Conservation (phyloP, 2,797 vertebrate genomes). For the Rhinatrema bivittatum region DNA sequence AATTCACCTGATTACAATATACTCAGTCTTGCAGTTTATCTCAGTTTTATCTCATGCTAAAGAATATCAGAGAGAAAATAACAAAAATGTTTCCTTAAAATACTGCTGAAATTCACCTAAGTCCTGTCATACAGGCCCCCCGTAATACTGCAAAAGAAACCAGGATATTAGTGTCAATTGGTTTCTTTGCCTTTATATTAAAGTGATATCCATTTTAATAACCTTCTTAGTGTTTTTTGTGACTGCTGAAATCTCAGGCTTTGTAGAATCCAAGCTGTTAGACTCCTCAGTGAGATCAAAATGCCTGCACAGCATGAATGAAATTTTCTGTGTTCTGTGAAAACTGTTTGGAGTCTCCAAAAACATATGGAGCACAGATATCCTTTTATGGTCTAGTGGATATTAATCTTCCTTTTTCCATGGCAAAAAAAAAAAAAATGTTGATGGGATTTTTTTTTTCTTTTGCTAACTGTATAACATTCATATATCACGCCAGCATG, state of each 20-base stretch:
- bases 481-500: constrained; percentile 15
- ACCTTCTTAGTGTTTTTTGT: constrained; percentile 38
- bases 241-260: constrained; percentile 41
- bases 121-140: too few relatives aligned
- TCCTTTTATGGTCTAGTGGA: constrained; percentile 35
- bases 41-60: too few relatives aligned
- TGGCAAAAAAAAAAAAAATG: constrained; percentile 9
- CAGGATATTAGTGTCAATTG: constrained; percentile 39
- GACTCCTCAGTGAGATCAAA: constrained; percentile 45
- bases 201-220: constrained; percentile 30
- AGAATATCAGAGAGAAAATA: too few relatives aligned
- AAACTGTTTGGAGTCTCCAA: constrained; percentile 38
- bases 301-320: constrained; percentile 37
- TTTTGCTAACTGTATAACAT: constrained; percentile 23
- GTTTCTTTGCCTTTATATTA: constrained; percentile 45
- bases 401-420: constrained; percentile 20
- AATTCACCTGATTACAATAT: too few relatives aligned
- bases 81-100: too few relatives aligned
- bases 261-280: constrained; percentile 27
- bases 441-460: constrained; percentile 30
- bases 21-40: too few relatives aligned
- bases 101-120: too few relatives aligned
- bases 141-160: too few relatives aligned
- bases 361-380: constrained; percentile 30
- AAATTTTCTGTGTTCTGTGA: constrained; percentile 39